A percentile compares a stretch with the other conserved stretches of the same genome.
These are phyloP conservation scores for Tiliacea citrago DNA, from an alignment of 2,888 invertebrate genomes.

Conservation along the genomic window DNA sequence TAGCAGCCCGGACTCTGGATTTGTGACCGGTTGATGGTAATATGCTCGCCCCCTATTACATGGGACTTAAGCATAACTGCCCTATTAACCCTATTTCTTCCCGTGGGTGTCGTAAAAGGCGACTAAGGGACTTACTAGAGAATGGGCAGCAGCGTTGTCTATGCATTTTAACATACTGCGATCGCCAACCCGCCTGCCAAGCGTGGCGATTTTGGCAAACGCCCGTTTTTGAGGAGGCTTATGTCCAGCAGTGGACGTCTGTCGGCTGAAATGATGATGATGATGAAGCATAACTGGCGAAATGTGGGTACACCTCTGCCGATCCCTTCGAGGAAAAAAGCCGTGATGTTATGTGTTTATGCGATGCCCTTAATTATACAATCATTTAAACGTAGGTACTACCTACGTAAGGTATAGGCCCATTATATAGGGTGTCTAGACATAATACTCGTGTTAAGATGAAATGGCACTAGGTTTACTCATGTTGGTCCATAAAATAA, in stretches of 20 bases:
- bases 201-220: too few relatives aligned
- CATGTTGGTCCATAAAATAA: conserved; percentile 4
- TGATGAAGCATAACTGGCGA: neutral
- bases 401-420: neutral
- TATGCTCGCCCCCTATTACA: neutral
- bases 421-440: neutral
- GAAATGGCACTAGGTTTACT: neutral
- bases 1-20: neutral
- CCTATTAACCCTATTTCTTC: too few relatives aligned
- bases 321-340: too few relatives aligned
- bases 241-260: too few relatives aligned
- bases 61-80: neutral
- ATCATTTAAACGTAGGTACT: neutral
- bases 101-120: too few relatives aligned
- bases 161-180: too few relatives aligned
- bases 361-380: neutral
- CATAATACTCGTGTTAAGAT: neutral
- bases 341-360: too few relatives aligned
- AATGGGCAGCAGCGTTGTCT: too few relatives aligned
- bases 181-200: too few relatives aligned
- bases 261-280: too few relatives aligned
- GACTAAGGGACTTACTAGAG: too few relatives aligned
- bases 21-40: neutral
- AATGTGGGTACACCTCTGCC: neutral
- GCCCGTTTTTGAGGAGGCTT: too few relatives aligned